Conservation (phyloP, 1,140 invertebrate species). For the Brachionus sp. region DNA sequence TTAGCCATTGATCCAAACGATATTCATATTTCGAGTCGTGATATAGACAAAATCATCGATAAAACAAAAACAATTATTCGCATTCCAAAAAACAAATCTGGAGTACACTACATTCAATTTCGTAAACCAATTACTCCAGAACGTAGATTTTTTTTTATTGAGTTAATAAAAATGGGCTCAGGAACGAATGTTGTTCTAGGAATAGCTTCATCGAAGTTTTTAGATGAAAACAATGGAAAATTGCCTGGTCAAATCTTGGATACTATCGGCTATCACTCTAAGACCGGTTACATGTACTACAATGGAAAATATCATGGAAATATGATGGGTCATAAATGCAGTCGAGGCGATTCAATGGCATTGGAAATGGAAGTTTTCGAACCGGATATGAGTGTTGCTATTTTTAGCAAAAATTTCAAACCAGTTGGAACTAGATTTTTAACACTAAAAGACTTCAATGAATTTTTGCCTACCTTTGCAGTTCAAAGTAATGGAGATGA, state of each 20-base stretch:
- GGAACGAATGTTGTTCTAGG: constrained; percentile 54
- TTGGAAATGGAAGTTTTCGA: constrained; percentile 52
- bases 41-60: constrained; percentile 49
- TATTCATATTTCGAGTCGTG: not conserved
- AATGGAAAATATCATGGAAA: constrained; percentile 52
- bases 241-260: constrained; percentile 52
- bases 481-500: constrained; percentile 54
- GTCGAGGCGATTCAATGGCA: constrained; percentile 54
- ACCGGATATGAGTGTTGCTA: constrained; percentile 49
- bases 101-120: constrained; percentile 55
- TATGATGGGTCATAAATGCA: constrained; percentile 51
- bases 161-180: constrained; percentile 53
- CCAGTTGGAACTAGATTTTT: constrained; percentile 52
- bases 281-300: constrained; percentile 52
- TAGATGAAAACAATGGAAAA: constrained; percentile 48
- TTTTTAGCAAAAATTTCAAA: constrained; percentile 51
- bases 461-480: constrained; percentile 53
- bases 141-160: constrained; percentile 51
- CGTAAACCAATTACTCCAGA: constrained; percentile 50
- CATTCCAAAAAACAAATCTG: constrained; percentile 49
- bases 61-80: constrained; percentile 49
- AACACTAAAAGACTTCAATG: constrained; percentile 47
- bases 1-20: constrained; percentile 27
- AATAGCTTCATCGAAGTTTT: constrained; percentile 50
- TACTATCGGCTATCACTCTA: constrained; percentile 54